Conservation (phyloP, 2,888 invertebrate genomes). For the Xestobium rufovillosum region DNA sequence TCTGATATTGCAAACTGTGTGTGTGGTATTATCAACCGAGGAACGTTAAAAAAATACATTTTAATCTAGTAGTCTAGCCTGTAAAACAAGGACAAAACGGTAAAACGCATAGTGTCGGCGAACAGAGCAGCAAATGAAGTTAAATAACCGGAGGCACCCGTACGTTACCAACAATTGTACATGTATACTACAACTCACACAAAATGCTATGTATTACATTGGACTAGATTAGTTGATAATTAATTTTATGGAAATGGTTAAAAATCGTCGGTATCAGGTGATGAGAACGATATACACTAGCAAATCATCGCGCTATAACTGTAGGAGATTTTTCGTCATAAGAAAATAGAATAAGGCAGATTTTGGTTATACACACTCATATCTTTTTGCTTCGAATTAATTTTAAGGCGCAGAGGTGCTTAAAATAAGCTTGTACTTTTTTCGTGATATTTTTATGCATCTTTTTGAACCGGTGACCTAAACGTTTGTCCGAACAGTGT, state of each 20-base stretch:
- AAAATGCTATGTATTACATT: slow-evolving; percentile 49
- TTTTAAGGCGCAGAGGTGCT: slow-evolving; percentile 69
- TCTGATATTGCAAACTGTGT: no score
- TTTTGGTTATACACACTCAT: slow-evolving; percentile 57
- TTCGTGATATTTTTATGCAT: slow-evolving; percentile 50
- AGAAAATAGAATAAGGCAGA: slow-evolving; percentile 64
- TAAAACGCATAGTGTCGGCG: slow-evolving; percentile 34
- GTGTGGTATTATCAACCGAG: neutral
- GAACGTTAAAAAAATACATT: slow-evolving; percentile 4
- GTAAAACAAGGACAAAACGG: slow-evolving; percentile 35
- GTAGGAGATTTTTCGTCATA: slow-evolving; percentile 50
- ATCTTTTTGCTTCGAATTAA: slow-evolving; percentile 49
- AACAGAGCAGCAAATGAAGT: slow-evolving; percentile 30
- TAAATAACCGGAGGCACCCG: slow-evolving; percentile 41
- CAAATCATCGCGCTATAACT: slow-evolving; percentile 46
- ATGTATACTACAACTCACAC: slow-evolving; percentile 52
- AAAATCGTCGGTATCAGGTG: slow-evolving; percentile 45
- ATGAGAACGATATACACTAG: slow-evolving; percentile 46
- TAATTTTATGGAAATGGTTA: slow-evolving; percentile 43
- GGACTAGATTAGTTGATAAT: slow-evolving; percentile 46
- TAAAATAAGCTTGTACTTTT: slow-evolving; percentile 66
- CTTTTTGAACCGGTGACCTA: slow-evolving; percentile 52
- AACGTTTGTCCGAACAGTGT: slow-evolving; percentile 46
- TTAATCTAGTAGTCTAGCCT: slow-evolving; percentile 36
- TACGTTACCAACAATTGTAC: slow-evolving; percentile 48